Evolutionary conservation across 2,888 invertebrate species (phyloP).

Genomic region (Drosophila monieri): DNA sequence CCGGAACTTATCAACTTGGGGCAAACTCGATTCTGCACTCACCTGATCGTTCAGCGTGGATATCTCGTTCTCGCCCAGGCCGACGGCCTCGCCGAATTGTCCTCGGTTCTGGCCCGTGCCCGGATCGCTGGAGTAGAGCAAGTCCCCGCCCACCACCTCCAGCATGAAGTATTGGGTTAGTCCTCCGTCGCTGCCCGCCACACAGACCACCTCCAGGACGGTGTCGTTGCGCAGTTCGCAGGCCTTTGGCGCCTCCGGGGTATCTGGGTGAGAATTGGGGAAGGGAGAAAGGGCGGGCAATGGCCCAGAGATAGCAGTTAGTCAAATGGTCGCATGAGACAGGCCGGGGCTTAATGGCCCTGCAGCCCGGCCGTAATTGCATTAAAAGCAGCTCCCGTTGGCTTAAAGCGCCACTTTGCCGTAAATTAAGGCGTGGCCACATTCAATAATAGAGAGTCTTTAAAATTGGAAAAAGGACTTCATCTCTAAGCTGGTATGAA

Average conservation of each 20-base stretch:
- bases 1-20: constrained; percentile 30
- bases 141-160: constrained; percentile 89
- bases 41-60: constrained; percentile 88
- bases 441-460: constrained; percentile 4
- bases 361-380: constrained; percentile 46
- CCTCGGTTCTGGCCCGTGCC: constrained; percentile 39
- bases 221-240: constrained; percentile 90
- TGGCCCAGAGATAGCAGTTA: constrained; percentile 37
- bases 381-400: constrained; percentile 38
- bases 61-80: constrained; percentile 85
- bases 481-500: neutral
- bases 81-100: constrained; percentile 80
- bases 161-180: constrained; percentile 92
- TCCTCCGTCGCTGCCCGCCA: constrained; percentile 92
- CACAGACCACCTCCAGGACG: constrained; percentile 88
- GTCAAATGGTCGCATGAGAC: constrained; percentile 29
- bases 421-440: constrained; percentile 51
- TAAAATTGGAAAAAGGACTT: neutral
- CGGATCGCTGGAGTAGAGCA: constrained; percentile 84
- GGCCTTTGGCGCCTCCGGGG: constrained; percentile 90
- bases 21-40: constrained; percentile 63
- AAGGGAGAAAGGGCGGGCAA: neutral
- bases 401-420: constrained; percentile 43
- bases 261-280: constrained; percentile 85
- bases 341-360: constrained; percentile 37